phyloP scores from a whole-genome alignment of 2,113 vertebrate species.

The Nanger granti region DNA sequence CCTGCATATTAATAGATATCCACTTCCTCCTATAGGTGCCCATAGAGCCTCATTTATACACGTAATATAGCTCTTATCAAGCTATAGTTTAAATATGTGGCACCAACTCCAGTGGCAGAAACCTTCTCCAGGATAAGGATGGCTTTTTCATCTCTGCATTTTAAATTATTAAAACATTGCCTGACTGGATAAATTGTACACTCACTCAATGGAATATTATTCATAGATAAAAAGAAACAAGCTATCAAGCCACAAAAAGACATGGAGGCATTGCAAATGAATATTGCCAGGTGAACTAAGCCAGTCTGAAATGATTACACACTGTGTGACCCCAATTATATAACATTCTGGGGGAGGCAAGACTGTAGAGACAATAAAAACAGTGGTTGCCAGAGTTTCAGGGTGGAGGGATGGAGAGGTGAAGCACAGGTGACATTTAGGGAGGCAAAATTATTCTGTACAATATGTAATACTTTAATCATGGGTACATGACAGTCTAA shows the following conservation, averaged over 20 bases:
- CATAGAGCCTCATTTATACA: background rate
- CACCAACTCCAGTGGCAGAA: background rate
- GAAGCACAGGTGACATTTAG: background rate
- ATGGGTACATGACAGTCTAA: background rate
- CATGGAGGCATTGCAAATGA: background rate
- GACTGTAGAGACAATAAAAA: background rate
- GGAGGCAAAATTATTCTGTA: background rate
- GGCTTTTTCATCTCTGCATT: background rate
- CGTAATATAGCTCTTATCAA: background rate
- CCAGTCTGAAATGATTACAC: background rate
- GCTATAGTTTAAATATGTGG: background rate
- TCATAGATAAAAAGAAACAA: background rate
- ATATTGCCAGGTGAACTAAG: background rate
- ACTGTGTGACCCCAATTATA: background rate
- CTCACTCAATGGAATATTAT: background rate
- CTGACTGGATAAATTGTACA: background rate
- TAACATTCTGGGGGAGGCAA: background rate
- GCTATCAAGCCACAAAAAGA: background rate
- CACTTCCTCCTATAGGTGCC: background rate
- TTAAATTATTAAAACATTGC: constrained; percentile 2
- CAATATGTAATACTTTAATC: background rate
- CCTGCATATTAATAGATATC: background rate
- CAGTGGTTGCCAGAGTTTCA: background rate
- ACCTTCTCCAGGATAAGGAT: background rate
- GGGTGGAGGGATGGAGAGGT: background rate